These are phyloP conservation scores for Pseudomugil tenellus DNA, from an alignment of 2,797 vertebrate species.

Conservation along the genomic window DNA sequence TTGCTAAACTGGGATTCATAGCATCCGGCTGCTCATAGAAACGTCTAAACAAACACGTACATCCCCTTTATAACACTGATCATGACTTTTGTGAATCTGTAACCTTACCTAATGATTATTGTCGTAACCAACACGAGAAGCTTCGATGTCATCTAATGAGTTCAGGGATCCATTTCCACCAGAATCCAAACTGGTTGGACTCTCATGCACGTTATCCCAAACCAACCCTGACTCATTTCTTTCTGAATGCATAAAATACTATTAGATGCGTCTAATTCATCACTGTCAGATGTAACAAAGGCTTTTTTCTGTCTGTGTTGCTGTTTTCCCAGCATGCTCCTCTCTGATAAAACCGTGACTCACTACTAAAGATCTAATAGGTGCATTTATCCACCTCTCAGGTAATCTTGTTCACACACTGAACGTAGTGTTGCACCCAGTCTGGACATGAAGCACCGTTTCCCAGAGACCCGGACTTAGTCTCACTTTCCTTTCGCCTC, in stretches of 20 bases:
- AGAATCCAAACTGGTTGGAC: background rate
- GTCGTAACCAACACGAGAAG: background rate
- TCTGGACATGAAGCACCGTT: slow-evolving; percentile 15
- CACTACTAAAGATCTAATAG: background rate
- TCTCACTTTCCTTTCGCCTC: background rate
- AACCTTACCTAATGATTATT: background rate
- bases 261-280: background rate
- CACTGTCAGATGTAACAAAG: background rate
- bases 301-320: background rate
- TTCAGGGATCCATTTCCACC: background rate
- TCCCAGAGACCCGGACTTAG: background rate
- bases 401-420: slow-evolving; percentile 1
- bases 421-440: background rate
- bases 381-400: background rate
- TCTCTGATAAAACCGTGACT: background rate
- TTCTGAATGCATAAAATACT: background rate
- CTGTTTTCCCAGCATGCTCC: background rate
- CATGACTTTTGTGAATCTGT: background rate
- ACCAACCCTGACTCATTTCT: background rate
- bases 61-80: background rate
- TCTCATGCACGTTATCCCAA: background rate
- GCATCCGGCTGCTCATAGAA: background rate
- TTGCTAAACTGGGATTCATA: background rate
- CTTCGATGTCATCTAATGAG: background rate
- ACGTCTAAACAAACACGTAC: background rate